Evolutionary conservation across 2,888 invertebrate species (phyloP).

Genomic region (Lepeophtheirus nordmannii): DNA sequence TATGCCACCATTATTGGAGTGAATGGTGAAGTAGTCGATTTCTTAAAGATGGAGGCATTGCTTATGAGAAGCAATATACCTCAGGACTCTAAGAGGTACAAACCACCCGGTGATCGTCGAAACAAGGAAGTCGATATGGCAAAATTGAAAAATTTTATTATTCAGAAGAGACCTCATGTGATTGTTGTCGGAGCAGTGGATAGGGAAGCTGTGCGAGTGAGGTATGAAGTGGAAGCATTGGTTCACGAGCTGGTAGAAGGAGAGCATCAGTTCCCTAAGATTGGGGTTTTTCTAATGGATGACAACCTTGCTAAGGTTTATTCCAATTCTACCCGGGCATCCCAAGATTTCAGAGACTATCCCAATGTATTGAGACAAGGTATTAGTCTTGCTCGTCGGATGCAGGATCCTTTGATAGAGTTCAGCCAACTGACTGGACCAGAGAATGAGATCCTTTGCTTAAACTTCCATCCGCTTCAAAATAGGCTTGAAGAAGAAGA

Average conservation of each 20-base stretch:
- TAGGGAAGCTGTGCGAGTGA: conserved; percentile 64
- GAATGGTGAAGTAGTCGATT: conserved; percentile 83
- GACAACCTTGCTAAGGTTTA: conserved; percentile 83
- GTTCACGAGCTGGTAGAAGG: conserved; percentile 58
- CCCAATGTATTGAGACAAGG: conserved; percentile 79
- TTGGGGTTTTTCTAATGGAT: conserved; percentile 79
- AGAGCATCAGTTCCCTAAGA: conserved; percentile 62
- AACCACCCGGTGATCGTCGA: conserved; percentile 42
- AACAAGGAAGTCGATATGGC: conserved; percentile 51
- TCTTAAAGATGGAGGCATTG: conserved; percentile 68
- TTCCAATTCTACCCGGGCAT: conserved; percentile 72
- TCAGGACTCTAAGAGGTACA: conserved; percentile 47
- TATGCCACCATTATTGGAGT: conserved; percentile 72
- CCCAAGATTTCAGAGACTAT: conserved; percentile 77
- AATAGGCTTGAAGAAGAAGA: conserved; percentile 25
- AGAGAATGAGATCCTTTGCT: conserved; percentile 88
- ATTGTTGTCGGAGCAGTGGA: conserved; percentile 81
- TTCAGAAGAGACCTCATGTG: conserved; percentile 79
- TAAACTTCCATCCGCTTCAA: conserved; percentile 72
- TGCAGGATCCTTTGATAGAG: conserved; percentile 91
- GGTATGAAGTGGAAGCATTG: conserved; percentile 57
- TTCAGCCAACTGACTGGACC: conserved; percentile 87
- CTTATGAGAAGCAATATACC: conserved; percentile 48
- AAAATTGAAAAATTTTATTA: conserved; percentile 62
- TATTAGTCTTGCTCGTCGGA: conserved; percentile 70